Evolutionary conservation across 2,113 vertebrate genomes (phyloP).

Genomic region (Serilophus lunatus): DNA sequence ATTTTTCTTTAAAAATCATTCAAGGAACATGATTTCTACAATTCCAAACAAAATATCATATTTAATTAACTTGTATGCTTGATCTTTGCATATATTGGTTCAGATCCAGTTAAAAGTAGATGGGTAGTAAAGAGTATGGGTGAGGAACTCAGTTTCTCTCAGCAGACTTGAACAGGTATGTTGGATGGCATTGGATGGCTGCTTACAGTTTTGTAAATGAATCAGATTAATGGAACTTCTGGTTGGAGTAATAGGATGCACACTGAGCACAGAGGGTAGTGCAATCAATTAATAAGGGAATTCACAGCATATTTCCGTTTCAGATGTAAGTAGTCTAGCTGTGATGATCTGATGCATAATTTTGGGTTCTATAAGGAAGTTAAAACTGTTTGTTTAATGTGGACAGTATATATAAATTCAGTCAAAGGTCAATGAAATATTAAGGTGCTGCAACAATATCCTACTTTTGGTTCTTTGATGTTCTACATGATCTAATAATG

Average conservation of each 20-base stretch:
- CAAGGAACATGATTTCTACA: neutral
- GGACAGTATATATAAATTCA: neutral
- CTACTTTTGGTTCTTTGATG: neutral
- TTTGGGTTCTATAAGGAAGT: neutral
- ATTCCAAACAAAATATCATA: neutral
- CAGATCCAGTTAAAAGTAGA: neutral
- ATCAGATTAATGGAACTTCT: neutral
- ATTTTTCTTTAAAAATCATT: neutral
- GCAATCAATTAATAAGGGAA: neutral
- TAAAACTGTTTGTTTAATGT: neutral
- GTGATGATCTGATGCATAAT: neutral
- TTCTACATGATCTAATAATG: neutral
- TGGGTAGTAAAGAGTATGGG: neutral
- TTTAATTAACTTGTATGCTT: neutral
- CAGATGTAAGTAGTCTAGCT: neutral
- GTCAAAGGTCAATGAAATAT: neutral
- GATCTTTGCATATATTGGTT: neutral
- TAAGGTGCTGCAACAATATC: neutral
- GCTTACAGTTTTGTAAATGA: neutral
- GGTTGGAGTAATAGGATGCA: neutral
- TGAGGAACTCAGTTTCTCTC: neutral
- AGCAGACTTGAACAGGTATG: rapidly evolving
- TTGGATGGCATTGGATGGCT: neutral
- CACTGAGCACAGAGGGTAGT: neutral
- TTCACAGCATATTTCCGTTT: neutral